Conservation (phyloP, 1,140 invertebrate genomes). For the Bursaphelenchus mucronatus region DNA sequence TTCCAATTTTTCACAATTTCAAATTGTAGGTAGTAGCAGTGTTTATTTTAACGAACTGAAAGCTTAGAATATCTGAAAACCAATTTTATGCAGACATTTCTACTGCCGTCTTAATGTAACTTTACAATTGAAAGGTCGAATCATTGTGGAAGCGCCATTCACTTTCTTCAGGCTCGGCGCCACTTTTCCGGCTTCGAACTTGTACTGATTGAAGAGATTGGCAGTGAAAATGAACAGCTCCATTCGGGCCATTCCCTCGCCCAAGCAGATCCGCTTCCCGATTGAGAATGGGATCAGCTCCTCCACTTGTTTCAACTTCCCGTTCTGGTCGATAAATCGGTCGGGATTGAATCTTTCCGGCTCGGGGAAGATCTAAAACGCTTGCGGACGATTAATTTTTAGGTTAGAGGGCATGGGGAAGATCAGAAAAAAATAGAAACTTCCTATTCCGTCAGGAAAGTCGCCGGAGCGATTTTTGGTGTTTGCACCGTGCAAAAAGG, state of each 20-base stretch:
- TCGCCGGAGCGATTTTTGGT: too few relatives aligned
- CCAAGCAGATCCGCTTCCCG: conserved; percentile 63
- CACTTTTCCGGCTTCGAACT: conserved; percentile 23
- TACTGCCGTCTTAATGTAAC: too few relatives aligned
- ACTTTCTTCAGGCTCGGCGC: not conserved
- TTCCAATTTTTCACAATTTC: too few relatives aligned
- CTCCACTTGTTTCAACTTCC: conserved; percentile 73
- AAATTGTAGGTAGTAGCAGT: too few relatives aligned
- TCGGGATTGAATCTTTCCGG: conserved; percentile 77
- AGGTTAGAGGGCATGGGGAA: conserved; percentile 85
- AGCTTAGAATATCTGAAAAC: too few relatives aligned
- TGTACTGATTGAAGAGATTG: conserved; percentile 52
- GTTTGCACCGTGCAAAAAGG: too few relatives aligned
- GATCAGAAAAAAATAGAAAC: conserved; percentile 61
- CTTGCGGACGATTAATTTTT: too few relatives aligned
- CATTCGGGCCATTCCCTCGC: conserved; percentile 59
- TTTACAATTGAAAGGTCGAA: too few relatives aligned
- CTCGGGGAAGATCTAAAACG: conserved; percentile 72
- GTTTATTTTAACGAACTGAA: too few relatives aligned
- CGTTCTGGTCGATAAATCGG: conserved; percentile 74
- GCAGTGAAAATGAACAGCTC: conserved; percentile 58
- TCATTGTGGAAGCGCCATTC: not conserved
- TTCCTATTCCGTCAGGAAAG: too few relatives aligned
- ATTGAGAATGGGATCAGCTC: conserved; percentile 85
- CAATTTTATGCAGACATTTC: too few relatives aligned